Percentiles rank a stretch among this genome's conserved stretches.
Evolutionary conservation across 2,888 invertebrate genomes (phyloP).

Genomic region (Sminthurides aquaticus): DNA sequence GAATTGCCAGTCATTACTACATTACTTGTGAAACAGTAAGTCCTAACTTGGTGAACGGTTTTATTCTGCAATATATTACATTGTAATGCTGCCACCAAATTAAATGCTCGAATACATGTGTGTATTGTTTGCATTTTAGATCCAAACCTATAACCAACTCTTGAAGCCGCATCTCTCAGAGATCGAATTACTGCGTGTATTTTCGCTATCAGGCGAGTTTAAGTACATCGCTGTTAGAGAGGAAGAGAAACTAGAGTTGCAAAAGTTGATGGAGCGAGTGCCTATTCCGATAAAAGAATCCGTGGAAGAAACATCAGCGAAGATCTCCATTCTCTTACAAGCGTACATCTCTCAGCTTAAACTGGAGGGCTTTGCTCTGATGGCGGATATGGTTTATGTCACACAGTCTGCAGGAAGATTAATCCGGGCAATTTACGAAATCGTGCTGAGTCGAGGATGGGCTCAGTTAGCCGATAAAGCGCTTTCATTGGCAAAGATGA

Average conservation of each 20-base stretch:
- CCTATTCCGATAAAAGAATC: slow-evolving; percentile 97
- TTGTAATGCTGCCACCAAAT: neutral
- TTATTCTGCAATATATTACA: neutral
- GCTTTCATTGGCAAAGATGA: slow-evolving; percentile 94
- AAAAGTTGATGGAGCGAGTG: slow-evolving; percentile 89
- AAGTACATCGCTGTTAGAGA: slow-evolving; percentile 83
- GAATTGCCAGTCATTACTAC: slow-evolving; percentile 98
- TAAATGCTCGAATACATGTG: neutral
- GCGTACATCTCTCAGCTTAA: slow-evolving; percentile 98
- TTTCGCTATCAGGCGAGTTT: slow-evolving; percentile 95
- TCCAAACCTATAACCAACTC: slow-evolving; percentile 92
- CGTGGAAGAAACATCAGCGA: slow-evolving; percentile 96
- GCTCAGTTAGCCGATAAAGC: slow-evolving; percentile 95
- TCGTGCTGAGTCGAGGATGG: slow-evolving; percentile 83
- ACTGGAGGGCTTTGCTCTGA: slow-evolving; percentile 94
- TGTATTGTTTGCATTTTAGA: slow-evolving; percentile 46
- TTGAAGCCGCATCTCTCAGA: slow-evolving; percentile 93
- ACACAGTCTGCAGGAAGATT: slow-evolving; percentile 94
- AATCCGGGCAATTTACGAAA: slow-evolving; percentile 91
- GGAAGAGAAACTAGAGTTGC: slow-evolving; percentile 93
- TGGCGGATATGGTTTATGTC: slow-evolving; percentile 99
- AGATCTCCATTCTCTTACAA: slow-evolving; percentile 87
- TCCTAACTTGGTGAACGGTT: neutral
- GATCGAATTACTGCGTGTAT: slow-evolving; percentile 94
- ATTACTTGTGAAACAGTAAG: slow-evolving; percentile 79